Percentiles rank a stretch among this genome's conserved stretches.
Evolutionary conservation across 2,888 invertebrate genomes (phyloP).

Genomic region (Aphidius colemani): DNA sequence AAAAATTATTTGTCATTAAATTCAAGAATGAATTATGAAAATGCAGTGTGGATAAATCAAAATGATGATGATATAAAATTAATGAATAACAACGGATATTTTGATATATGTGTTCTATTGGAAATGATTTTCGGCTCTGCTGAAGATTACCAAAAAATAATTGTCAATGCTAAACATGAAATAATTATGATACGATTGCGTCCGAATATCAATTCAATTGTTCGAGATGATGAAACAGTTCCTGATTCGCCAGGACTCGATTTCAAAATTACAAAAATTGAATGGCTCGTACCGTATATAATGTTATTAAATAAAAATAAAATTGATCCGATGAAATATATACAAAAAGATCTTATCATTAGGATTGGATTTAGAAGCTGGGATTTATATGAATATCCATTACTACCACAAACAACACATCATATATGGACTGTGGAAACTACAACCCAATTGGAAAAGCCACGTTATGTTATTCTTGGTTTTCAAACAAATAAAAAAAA

Average conservation of each 20-base stretch:
- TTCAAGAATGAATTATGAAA: too few species aligned
- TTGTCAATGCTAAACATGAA: conserved; percentile 33
- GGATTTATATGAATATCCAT: conserved; percentile 5
- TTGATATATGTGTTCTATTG: conserved; percentile 20
- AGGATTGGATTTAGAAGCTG: background rate
- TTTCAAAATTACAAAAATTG: too few species aligned
- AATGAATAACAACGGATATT: conserved; percentile 14
- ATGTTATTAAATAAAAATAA: too few species aligned
- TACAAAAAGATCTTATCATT: conserved; percentile 1
- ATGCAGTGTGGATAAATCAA: conserved; percentile 31
- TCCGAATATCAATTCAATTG: conserved; percentile 42
- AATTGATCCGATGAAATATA: background rate
- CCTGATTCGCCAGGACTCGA: background rate
- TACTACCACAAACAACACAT: background rate
- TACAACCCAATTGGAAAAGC: conserved; percentile 1
- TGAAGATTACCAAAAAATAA: conserved; percentile 33
- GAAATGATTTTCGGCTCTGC: conserved; percentile 23
- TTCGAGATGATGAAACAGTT: conserved; percentile 37
- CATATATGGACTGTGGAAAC: conserved; percentile 16
- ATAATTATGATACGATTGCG: conserved; percentile 44
- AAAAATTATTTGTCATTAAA: too few species aligned
- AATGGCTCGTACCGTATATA: too few species aligned
- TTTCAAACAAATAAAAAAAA: conserved; percentile 1
- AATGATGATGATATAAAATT: conserved; percentile 8
- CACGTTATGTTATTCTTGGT: conserved; percentile 3